These are phyloP conservation scores for Oceanites oceanicus DNA, from an alignment of 2,113 vertebrate species.

Conservation along the genomic window DNA sequence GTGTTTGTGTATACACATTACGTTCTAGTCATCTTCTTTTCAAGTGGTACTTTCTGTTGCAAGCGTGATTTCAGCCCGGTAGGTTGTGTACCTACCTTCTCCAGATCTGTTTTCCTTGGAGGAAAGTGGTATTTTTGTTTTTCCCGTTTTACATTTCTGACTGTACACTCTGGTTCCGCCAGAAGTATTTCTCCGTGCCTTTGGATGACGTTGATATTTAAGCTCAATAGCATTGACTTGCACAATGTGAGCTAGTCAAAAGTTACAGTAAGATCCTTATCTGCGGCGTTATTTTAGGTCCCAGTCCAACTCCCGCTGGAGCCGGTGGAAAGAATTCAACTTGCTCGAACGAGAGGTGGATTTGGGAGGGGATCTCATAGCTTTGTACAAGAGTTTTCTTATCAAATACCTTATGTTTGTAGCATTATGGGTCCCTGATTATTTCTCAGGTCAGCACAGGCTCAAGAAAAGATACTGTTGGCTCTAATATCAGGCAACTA, in stretches of 20 bases:
- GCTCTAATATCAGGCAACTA: neutral
- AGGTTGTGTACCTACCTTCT: neutral
- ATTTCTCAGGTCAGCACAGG: neutral
- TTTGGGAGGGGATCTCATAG: conserved; percentile 30
- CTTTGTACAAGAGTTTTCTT: conserved; percentile 7
- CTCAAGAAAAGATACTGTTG: neutral
- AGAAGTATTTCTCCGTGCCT: neutral
- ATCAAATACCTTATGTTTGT: neutral
- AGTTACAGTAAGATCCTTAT: conserved; percentile 55
- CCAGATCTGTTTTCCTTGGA: neutral
- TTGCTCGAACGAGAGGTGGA: neutral
- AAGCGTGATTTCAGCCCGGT: neutral
- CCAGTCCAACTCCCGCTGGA: neutral
- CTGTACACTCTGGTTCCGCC: neutral
- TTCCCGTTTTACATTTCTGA: neutral
- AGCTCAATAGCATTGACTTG: conserved; percentile 8
- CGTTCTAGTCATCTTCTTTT: neutral
- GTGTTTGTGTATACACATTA: neutral
- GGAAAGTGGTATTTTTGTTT: neutral
- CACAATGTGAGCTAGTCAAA: conserved; percentile 17
- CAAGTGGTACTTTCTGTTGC: neutral
- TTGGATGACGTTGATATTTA: neutral
- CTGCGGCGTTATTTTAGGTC: neutral
- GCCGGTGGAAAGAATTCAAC: conserved; percentile 25
- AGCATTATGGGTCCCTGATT: neutral